Base-by-base conservation (phyloP, 1,140 invertebrate species). In the Neodiprion lecontei region DNA sequence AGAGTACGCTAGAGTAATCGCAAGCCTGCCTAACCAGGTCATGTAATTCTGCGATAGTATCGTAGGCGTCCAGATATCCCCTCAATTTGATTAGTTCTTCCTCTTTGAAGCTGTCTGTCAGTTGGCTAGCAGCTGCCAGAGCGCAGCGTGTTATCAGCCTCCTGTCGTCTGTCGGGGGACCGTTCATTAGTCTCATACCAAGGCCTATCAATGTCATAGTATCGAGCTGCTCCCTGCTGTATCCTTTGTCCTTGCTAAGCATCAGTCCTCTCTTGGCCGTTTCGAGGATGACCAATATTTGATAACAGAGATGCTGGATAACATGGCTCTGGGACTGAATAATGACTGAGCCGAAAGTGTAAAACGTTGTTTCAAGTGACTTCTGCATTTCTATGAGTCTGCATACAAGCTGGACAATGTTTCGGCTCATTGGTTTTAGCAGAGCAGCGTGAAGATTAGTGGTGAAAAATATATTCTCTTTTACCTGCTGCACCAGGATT, bases 361-460 rank as follows among this genome's bases (percentile, higher is more conserved):
- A 90, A 69, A 93, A 90, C 11, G 85, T 91, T 75, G 91, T 90
- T 84, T 94, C 91, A 78, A 97, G 90, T 14, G 92, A 91, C 88
- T 97, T 97, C 9, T 98, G 87, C 11, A 96, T 87, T 86, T 98
- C 96, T 49, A 96, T 90, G 11, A 97, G 87, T 83, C 92, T 91
- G 88, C 96, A 98, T 48, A 98, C 86, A 17, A 91, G 90, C 61
- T 95, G 89, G 7, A 96, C 92, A 53, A 93, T 91, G 40, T 91
- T 92, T 85, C 96, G 95, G 1, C 92, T 93, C 88, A 98, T 93
- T 17, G 96, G 94, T 81, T 93, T 92, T 65, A 91, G 90, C 50
- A 96, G 88, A 11, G 90, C 88, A 1, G 94, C 91, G 85, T 98
- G 96, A 61, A 97, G 87, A 88, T 96, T 97, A 72, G 96, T 93